A percentile compares a stretch with the other conserved stretches of the same genome.
These are phyloP conservation scores for Avahi laniger DNA, from an alignment of 2,797 vertebrate species.

Conservation along the genomic window DNA sequence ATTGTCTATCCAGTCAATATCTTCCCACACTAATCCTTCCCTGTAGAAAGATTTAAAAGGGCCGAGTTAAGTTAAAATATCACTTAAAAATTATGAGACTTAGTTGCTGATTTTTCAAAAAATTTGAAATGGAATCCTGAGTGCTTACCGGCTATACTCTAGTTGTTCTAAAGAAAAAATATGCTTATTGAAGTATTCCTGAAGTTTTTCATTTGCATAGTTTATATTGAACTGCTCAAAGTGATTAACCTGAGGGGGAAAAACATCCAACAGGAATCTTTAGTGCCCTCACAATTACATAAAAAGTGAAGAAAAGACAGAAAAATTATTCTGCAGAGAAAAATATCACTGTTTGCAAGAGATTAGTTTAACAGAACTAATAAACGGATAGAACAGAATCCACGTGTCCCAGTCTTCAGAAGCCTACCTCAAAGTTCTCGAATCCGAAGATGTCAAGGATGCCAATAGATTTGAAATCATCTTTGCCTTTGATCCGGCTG, in stretches of 20 bases:
- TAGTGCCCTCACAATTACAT: not conserved
- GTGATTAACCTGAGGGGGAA: slow-evolving; percentile 90
- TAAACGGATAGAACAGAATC: not conserved
- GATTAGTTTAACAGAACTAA: not conserved
- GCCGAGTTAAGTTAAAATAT: not conserved
- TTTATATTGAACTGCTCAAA: slow-evolving; percentile 99
- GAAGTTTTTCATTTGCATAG: slow-evolving; percentile 99
- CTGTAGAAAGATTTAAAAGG: slow-evolving; percentile 71
- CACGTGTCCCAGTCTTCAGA: accelerated
- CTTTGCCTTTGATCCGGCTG: slow-evolving; percentile 92
- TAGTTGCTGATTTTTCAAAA: not conserved
- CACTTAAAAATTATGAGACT: not conserved
- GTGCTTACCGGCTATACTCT: slow-evolving; percentile 93
- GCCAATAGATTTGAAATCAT: slow-evolving; percentile 95
- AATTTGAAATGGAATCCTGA: not conserved
- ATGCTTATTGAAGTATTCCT: slow-evolving; percentile 99
- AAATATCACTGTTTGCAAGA: not conserved
- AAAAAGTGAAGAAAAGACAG: not conserved
- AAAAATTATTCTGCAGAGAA: not conserved
- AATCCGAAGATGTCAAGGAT: slow-evolving; percentile 99
- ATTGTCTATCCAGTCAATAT: slow-evolving; percentile 98
- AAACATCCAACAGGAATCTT: not conserved
- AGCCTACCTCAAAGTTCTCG: slow-evolving; percentile 96
- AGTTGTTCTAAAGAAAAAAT: slow-evolving; percentile 98
- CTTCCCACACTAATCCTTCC: slow-evolving; percentile 95